Percentiles rank a stretch among this genome's conserved stretches.
Evolutionary conservation across 2,113 vertebrate genomes (phyloP).

Genomic region (Xerus inauris): DNA sequence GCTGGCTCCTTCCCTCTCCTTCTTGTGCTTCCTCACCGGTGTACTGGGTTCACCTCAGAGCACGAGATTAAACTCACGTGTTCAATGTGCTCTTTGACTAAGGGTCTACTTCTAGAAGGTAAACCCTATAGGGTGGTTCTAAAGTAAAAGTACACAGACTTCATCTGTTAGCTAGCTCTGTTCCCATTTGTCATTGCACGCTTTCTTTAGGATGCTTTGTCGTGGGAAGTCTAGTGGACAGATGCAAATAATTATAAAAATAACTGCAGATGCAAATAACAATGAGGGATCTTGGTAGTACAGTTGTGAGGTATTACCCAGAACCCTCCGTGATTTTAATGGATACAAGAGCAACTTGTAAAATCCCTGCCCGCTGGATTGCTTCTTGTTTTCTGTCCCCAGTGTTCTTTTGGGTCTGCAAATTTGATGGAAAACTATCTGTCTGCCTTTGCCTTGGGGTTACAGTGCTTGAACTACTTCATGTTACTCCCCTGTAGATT

Average conservation of each 20-base stretch:
- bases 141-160: not conserved
- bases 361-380: not conserved
- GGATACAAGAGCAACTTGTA: not conserved
- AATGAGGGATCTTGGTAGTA: not conserved
- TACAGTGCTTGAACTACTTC: not conserved
- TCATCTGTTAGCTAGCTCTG: not conserved
- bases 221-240: not conserved
- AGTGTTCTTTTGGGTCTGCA: not conserved
- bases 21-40: not conserved
- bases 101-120: not conserved
- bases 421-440: not conserved
- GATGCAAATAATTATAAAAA: not conserved
- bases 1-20: not conserved
- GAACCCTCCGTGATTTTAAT: not conserved
- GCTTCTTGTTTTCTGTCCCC: not conserved
- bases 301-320: not conserved
- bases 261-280: not conserved
- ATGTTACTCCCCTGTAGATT: not conserved
- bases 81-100: not conserved
- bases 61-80: not conserved
- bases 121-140: not conserved
- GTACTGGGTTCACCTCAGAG: not conserved
- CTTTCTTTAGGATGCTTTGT: not conserved
- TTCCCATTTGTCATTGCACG: not conserved
- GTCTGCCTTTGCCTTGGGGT: not conserved